These are phyloP conservation scores for Varecia variegata DNA, from an alignment of 2,797 vertebrate species.

Conservation along the genomic window DNA sequence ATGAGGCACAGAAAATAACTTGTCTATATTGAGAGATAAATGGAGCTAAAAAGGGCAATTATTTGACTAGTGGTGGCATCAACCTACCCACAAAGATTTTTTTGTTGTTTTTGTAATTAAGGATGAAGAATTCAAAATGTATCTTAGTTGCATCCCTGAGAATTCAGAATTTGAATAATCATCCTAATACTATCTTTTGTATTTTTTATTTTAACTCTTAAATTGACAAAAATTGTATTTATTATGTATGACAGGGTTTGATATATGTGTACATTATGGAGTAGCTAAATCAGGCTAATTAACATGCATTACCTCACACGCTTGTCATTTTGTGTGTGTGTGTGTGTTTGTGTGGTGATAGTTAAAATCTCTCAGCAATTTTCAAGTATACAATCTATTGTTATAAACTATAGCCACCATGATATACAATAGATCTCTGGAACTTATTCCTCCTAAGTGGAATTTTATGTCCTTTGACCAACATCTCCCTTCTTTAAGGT, in stretches of 20 bases:
- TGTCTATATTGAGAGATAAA: not conserved
- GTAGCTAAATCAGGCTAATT: not conserved
- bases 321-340: not conserved
- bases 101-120: not conserved
- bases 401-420: not conserved
- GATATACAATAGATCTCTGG: not conserved
- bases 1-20: not conserved
- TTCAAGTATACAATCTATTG: not conserved
- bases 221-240: not conserved
- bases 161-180: not conserved
- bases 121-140: not conserved
- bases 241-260: not conserved
- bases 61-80: not conserved
- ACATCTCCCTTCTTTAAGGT: not conserved
- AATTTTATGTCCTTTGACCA: not conserved
- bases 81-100: not conserved
- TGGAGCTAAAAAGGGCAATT: not conserved
- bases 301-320: not conserved
- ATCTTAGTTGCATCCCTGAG: not conserved
- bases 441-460: not conserved
- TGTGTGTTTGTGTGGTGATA: not conserved
- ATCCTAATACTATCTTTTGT: not conserved
- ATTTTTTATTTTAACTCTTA: not conserved
- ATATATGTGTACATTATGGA: not conserved
- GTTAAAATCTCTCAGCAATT: not conserved